phyloP scores from a whole-genome alignment of 1,140 invertebrate genomes.

The Caenorhabditis latens region DNA sequence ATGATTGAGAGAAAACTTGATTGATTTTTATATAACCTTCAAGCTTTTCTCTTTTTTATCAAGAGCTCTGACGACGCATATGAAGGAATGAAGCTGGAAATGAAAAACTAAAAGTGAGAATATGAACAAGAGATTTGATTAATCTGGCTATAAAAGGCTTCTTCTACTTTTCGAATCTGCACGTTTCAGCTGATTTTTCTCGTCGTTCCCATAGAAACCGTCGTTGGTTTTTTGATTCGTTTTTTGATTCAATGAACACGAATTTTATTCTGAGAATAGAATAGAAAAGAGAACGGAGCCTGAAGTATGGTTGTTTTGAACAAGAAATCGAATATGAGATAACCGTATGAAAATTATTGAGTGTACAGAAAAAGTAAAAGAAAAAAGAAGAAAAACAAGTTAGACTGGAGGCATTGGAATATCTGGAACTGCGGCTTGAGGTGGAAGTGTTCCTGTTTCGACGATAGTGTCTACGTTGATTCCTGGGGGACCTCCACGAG shows the following conservation, averaged over 20 bases:
- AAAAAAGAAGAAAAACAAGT: not conserved
- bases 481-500: conserved; percentile 33
- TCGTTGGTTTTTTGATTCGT: not conserved
- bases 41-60: not conserved
- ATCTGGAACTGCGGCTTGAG: conserved; percentile 30
- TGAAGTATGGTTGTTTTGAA: not conserved
- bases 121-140: not conserved
- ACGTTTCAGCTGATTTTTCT: conserved; percentile 19
- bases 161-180: not conserved
- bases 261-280: conserved; percentile 18
- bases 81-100: not conserved
- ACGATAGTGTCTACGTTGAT: conserved; percentile 27
- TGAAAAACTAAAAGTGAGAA: not conserved
- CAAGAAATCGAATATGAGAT: conserved; percentile 29
- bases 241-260: not conserved
- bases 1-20: not conserved
- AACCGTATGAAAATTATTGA: conserved; percentile 8
- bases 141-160: conserved; percentile 38
- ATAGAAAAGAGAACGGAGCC: not conserved
- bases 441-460: conserved; percentile 40
- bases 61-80: not conserved
- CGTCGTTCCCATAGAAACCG: conserved; percentile 28
- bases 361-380: conserved; percentile 3
- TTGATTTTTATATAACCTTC: not conserved
- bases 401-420: conserved; percentile 37